Percentiles rank a stretch among this genome's conserved stretches.
These are phyloP conservation scores for Lateolabrax maculatus DNA, from an alignment of 2,797 vertebrate genomes.

Conservation along the genomic window DNA sequence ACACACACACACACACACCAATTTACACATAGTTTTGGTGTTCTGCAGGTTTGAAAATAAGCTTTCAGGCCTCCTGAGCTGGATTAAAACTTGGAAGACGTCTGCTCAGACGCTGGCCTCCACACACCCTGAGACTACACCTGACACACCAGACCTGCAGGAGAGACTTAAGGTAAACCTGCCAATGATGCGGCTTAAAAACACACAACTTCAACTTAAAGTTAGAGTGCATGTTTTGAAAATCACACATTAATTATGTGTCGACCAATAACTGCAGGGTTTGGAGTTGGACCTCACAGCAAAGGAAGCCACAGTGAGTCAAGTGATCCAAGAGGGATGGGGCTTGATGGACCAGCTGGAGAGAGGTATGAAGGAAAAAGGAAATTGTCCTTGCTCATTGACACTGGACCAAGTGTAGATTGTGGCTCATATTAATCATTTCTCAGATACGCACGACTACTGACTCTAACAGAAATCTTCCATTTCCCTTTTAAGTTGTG, in stretches of 20 bases:
- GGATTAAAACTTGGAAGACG: conserved; percentile 88
- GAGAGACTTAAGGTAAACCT: conserved; percentile 88
- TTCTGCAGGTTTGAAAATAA: conserved; percentile 88
- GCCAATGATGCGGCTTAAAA: not conserved
- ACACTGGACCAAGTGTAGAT: conserved; percentile 19
- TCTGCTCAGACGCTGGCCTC: conserved; percentile 86
- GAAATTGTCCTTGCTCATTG: not conserved
- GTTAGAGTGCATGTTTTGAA: not conserved
- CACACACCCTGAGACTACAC: conserved; percentile 85
- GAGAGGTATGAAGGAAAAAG: conserved; percentile 84
- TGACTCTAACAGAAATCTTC: conserved; percentile 17
- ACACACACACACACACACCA: conserved; percentile 4
- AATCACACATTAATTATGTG: not conserved
- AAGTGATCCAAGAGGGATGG: conserved; percentile 84
- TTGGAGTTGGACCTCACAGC: conserved; percentile 86
- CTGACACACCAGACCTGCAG: conserved; percentile 84
- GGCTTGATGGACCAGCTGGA: conserved; percentile 87
- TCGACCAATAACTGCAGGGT: conserved; percentile 77
- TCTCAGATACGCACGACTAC: not conserved
- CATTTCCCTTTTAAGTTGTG: conserved; percentile 38
- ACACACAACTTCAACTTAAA: not conserved
- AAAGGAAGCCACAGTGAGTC: conserved; percentile 81
- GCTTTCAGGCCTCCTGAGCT: conserved; percentile 86
- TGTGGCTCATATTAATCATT: not conserved
- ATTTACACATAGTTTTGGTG: conserved; percentile 3